Base-by-base conservation (phyloP, 2,113 vertebrate species). In the Polypterus senegalus region DNA sequence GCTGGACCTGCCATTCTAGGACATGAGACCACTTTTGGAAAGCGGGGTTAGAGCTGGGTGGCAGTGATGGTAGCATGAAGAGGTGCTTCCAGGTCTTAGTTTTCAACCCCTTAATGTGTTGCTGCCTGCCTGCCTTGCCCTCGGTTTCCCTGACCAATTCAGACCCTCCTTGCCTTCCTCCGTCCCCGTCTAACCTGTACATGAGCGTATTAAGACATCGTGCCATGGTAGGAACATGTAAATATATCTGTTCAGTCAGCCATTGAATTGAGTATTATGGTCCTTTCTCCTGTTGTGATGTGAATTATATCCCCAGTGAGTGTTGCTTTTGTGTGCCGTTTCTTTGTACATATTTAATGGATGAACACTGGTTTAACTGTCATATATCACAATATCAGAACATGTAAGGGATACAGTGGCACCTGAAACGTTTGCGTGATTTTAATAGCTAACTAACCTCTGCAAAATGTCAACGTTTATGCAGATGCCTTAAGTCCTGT, bases 291-390 rank as follows among this genome's bases (percentile, higher is more conserved):
- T 84, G 58, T 82, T 84, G 79, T 85, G 77, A 76, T 79, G 86
- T 91, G 86, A 77, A 70, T 83, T 85, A 85, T 81, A 81, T 82
- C 70, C 76, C 76, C 74, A 77, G 71, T 82, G 77, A 77, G 73
- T 81, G 82, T 88, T 83, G 78, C 84, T 83, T 86, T 64, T 79
- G 27, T 80, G 83, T 89, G 82, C 85, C 85, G 80, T 90, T 69
- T 84, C 81, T 88, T 65, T 92, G 90, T 91, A 92, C 86, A 91
- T 93, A 93, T 83, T 90, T 86, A 86, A 85, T 84, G 84, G 85
- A 84, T 85, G 87, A 88, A 87, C 85, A 87, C 84, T 87, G 85
- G 86, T 87, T 79, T 84, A 82, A 86, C 76, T 83, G 78, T 86
- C 77, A 75, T 81, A 76, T 82, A 79, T 83, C 81, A 82, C 82